A percentile compares a stretch with the other conserved stretches of the same genome.
Conservation (phyloP, 2,888 invertebrate species). For the Xestia sexstrigata region DNA sequence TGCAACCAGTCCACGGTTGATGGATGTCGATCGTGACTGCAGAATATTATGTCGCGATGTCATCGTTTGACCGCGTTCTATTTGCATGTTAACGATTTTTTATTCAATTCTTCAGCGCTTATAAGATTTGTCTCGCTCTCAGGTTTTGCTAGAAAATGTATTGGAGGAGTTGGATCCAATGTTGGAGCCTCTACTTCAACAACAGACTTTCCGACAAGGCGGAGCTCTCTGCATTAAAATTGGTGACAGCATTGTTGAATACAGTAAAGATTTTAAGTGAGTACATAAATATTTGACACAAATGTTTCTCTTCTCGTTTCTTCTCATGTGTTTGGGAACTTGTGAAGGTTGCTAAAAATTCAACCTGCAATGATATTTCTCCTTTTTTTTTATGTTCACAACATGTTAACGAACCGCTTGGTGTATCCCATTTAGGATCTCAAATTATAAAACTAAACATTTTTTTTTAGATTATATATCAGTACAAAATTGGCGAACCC, state of each 20-base stretch:
- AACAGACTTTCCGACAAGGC: slow-evolving; percentile 97
- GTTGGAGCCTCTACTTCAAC: slow-evolving; percentile 96
- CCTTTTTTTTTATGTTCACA: background rate
- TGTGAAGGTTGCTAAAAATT: background rate
- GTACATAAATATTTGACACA: slow-evolving; percentile 41
- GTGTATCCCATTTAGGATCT: background rate
- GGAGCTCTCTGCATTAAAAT: slow-evolving; percentile 96
- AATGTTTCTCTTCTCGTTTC: no score
- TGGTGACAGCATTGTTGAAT: slow-evolving; percentile 97
- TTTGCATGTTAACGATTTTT: background rate
- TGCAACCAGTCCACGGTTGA: background rate
- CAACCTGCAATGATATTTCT: background rate
- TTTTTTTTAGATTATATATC: slow-evolving; percentile 94
- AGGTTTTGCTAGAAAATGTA: slow-evolving; percentile 97
- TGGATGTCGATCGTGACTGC: background rate
- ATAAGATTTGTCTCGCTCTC: background rate
- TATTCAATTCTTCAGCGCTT: background rate
- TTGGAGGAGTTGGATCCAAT: slow-evolving; percentile 97
- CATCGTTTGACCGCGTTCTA: background rate
- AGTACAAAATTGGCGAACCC: slow-evolving; percentile 98
- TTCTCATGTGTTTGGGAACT: background rate
- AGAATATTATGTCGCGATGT: background rate
- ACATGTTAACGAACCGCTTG: background rate
- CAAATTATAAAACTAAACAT: background rate
- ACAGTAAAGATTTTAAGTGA: slow-evolving; percentile 95